Conservation (phyloP, 2,888 invertebrate genomes). For the Sialis fuliginosa region DNA sequence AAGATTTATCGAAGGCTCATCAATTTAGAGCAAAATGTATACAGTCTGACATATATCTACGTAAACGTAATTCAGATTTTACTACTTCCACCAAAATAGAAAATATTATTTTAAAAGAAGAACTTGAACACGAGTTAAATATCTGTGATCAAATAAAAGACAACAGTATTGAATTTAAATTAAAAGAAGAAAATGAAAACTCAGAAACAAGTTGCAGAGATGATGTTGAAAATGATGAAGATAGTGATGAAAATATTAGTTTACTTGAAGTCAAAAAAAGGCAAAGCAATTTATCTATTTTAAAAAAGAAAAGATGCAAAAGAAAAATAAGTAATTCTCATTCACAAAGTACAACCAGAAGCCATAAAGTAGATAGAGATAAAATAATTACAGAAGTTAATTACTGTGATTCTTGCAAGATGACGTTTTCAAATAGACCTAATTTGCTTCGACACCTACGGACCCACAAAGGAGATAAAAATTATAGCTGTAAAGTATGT, state of each 20-base stretch:
- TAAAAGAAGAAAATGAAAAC: neutral
- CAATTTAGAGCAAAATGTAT: slow-evolving; percentile 1
- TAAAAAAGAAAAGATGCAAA: no score
- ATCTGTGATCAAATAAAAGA: neutral
- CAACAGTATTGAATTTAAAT: neutral
- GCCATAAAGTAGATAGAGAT: no score
- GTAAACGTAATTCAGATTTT: neutral
- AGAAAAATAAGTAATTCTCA: no score
- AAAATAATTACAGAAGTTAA: neutral
- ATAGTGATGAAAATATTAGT: neutral
- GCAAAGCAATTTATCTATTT: no score
- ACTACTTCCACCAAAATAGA: neutral
- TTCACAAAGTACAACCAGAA: no score
- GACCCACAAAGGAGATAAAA: slow-evolving; percentile 4
- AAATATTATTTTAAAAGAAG: neutral
- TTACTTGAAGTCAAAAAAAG: neutral
- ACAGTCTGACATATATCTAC: neutral
- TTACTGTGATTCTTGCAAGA: slow-evolving; percentile 1
- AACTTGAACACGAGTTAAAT: neutral
- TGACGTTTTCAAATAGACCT: slow-evolving; percentile 2
- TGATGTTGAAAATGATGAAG: neutral
- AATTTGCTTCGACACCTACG: slow-evolving; percentile 1
- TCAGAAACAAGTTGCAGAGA: neutral
- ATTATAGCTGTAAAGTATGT: slow-evolving; percentile 2
- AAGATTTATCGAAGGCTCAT: neutral